Conservation (phyloP, 2,888 invertebrate species). For the Scrobipalpa costella region DNA sequence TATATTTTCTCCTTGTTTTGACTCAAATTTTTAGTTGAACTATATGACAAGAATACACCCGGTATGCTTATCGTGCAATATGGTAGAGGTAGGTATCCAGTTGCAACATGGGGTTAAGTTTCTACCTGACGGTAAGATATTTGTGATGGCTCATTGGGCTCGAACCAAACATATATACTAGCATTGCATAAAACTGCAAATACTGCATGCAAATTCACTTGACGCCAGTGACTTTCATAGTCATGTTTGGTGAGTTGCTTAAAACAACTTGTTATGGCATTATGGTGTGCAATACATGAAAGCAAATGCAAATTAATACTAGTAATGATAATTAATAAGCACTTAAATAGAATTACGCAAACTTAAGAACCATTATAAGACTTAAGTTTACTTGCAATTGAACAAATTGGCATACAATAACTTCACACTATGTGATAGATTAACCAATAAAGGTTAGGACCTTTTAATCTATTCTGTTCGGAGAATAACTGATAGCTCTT, state of each 20-base stretch:
- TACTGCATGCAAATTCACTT: too few species aligned
- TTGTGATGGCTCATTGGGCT: too few species aligned
- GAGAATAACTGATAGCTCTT: neutral
- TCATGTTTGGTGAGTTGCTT: neutral
- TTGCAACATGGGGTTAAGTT: too few species aligned
- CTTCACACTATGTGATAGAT: neutral
- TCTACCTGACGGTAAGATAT: too few species aligned
- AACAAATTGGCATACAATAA: neutral
- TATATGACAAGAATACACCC: too few species aligned
- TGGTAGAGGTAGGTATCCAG: too few species aligned
- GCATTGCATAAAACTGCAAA: too few species aligned
- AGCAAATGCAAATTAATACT: neutral
- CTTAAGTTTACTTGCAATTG: neutral
- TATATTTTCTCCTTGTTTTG: too few species aligned
- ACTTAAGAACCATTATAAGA: neutral
- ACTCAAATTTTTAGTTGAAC: too few species aligned
- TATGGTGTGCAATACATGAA: neutral
- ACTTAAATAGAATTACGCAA: constrained; percentile 1
- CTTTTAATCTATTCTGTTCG: constrained; percentile 8
- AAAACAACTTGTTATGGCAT: neutral
- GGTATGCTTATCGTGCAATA: too few species aligned
- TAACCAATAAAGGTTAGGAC: constrained; percentile 12
- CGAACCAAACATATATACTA: too few species aligned
- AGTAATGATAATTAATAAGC: neutral
- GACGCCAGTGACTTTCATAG: too few species aligned